A percentile compares a stretch with the other conserved stretches of the same genome.
phyloP scores from a whole-genome alignment of 2,888 invertebrate species.

The Euspilapteryx auroguttella region DNA sequence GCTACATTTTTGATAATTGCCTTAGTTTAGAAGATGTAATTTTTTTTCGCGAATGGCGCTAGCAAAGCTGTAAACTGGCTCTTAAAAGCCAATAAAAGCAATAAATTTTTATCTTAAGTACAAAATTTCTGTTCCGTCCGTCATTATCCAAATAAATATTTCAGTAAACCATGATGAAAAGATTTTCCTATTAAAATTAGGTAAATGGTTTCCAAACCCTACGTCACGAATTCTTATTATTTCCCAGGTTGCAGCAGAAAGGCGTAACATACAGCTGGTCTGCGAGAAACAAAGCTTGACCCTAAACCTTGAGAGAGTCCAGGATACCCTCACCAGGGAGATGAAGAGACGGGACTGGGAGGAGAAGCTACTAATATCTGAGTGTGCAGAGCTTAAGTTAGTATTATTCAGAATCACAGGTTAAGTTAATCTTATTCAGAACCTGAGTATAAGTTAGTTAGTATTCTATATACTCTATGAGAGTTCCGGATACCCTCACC shows the following conservation, averaged over 20 bases:
- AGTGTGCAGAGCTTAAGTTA: constrained; percentile 41
- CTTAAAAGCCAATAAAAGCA: too few species aligned
- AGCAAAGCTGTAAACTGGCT: too few species aligned
- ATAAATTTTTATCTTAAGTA: too few species aligned
- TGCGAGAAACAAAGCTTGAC: constrained; percentile 62
- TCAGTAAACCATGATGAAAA: too few species aligned
- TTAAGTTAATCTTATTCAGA: background rate
- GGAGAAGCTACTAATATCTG: constrained; percentile 38
- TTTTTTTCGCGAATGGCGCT: too few species aligned
- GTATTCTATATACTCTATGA: too few species aligned
- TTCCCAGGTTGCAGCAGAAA: constrained; percentile 54
- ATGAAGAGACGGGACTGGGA: constrained; percentile 62
- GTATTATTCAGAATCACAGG: constrained; percentile 1
- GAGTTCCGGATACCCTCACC: constrained; percentile 53
- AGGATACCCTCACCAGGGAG: constrained; percentile 56
- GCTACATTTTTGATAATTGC: too few species aligned
- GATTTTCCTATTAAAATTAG: too few species aligned
- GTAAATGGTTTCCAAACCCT: too few species aligned
- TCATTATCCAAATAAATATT: too few species aligned
- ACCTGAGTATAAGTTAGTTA: constrained; percentile 1
- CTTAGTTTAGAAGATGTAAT: too few species aligned
- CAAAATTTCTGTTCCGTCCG: too few species aligned
- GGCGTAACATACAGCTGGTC: constrained; percentile 55
- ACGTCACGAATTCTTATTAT: background rate
- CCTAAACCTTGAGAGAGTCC: constrained; percentile 60